Conservation (phyloP, 2,797 vertebrate species). For the Cygnus olor region DNA sequence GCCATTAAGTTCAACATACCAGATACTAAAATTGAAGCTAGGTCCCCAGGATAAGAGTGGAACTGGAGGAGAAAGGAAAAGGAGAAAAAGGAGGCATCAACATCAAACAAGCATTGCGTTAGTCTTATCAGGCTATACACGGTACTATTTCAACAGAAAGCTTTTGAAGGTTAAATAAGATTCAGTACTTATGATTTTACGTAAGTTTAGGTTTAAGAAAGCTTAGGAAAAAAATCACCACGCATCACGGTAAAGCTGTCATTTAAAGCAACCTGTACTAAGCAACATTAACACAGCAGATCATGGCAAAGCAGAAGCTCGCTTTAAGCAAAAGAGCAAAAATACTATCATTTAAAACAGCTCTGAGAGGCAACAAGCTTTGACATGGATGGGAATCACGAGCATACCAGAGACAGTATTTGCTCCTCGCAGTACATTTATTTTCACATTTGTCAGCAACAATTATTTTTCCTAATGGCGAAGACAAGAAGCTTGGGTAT, state of each 20-base stretch:
- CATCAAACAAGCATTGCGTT: not conserved
- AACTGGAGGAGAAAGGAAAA: slow-evolving; percentile 82
- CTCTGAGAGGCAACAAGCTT: slow-evolving; percentile 48
- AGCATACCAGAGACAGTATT: not conserved
- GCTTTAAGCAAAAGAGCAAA: slow-evolving; percentile 34
- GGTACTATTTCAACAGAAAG: not conserved
- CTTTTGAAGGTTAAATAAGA: not conserved
- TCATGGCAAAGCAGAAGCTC: slow-evolving; percentile 45
- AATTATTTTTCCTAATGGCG: slow-evolving; percentile 59
- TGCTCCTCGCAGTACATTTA: slow-evolving; percentile 43
- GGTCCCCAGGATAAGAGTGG: slow-evolving; percentile 99
- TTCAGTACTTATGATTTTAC: not conserved
- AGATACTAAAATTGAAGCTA: slow-evolving; percentile 99
- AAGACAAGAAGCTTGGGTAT: slow-evolving; percentile 45
- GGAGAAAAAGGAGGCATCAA: slow-evolving; percentile 23
- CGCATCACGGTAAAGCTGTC: not conserved
- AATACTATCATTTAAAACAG: slow-evolving; percentile 30
- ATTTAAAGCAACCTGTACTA: slow-evolving; percentile 23
- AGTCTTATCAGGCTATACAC: not conserved
- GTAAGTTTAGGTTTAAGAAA: not conserved
- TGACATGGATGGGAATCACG: slow-evolving; percentile 32
- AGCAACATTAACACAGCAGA: slow-evolving; percentile 25
- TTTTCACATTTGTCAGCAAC: slow-evolving; percentile 58
- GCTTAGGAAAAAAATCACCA: slow-evolving; percentile 20
- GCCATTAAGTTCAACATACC: slow-evolving; percentile 98